Evolutionary conservation across 1,140 invertebrate genomes (phyloP).

Genomic region (Drosophila athabasca): DNA sequence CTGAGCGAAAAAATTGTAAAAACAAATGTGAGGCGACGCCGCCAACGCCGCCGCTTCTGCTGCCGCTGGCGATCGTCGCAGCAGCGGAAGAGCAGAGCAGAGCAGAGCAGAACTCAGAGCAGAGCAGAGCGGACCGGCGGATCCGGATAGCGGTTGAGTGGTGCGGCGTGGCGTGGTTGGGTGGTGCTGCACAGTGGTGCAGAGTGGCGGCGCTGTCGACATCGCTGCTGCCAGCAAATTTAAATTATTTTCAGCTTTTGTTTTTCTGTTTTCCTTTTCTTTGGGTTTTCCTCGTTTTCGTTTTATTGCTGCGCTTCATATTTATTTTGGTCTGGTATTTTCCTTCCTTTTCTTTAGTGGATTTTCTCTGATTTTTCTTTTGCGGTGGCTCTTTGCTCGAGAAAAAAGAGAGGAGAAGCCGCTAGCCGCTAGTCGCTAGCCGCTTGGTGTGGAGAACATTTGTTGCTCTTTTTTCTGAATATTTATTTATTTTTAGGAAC

Average conservation of each 20-base stretch:
- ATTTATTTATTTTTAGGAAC: constrained; percentile 12
- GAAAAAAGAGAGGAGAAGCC: constrained; percentile 8
- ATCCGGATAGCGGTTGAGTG: constrained; percentile 7
- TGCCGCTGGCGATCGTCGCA: constrained; percentile 1
- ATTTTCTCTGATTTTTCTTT: constrained; percentile 34
- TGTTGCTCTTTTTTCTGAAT: constrained; percentile 2
- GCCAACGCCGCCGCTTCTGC: constrained; percentile 2
- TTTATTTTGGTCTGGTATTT: constrained; percentile 76
- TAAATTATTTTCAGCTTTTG: constrained; percentile 78
- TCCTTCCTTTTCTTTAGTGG: constrained; percentile 31
- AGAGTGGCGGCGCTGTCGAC: constrained; percentile 27
- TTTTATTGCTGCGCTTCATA: constrained; percentile 61
- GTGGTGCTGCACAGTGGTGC: constrained; percentile 2
- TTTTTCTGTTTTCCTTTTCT: constrained; percentile 40
- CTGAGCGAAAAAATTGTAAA: constrained; percentile 79
- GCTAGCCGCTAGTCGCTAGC: too few species aligned
- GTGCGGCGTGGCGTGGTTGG: constrained; percentile 1
- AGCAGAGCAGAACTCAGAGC: constrained; percentile 14
- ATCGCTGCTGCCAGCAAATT: constrained; percentile 65
- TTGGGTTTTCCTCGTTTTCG: constrained; percentile 13
- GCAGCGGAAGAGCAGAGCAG: constrained; percentile 32
- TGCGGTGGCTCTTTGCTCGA: constrained; percentile 25
- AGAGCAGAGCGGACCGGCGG: constrained; percentile 12
- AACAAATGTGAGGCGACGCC: constrained; percentile 47
- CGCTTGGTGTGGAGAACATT: constrained; percentile 2